A percentile compares a stretch with the other conserved stretches of the same genome.
These are phyloP conservation scores for Drosophila buzzatii DNA, from an alignment of 2,888 invertebrate species.

Conservation along the genomic window DNA sequence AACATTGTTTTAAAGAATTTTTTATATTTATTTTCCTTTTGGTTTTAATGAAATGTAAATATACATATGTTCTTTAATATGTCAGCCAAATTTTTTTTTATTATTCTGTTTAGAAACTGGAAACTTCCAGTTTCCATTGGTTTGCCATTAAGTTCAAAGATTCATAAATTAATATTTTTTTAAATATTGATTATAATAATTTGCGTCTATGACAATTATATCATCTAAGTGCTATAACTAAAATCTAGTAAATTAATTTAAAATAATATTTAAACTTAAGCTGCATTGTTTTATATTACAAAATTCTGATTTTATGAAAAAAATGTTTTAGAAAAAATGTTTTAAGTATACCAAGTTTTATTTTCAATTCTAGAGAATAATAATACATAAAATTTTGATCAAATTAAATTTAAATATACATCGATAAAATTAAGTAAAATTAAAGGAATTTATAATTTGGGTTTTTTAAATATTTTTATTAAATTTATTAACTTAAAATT, in stretches of 20 bases:
- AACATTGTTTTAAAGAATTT: too few relatives aligned
- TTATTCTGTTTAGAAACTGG: neutral
- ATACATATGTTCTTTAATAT: neutral
- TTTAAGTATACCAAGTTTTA: neutral
- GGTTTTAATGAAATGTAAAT: too few relatives aligned
- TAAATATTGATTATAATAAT: conserved; percentile 1
- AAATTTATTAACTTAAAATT: too few relatives aligned
- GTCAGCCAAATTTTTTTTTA: neutral
- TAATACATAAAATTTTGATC: too few relatives aligned
- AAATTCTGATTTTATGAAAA: neutral
- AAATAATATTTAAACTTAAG: neutral
- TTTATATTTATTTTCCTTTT: neutral
- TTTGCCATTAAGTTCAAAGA: neutral
- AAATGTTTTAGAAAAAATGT: neutral
- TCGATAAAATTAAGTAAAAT: too few relatives aligned
- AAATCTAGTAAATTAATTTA: neutral
- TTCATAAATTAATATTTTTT: neutral
- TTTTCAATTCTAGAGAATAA: too few relatives aligned
- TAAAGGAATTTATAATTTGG: too few relatives aligned
- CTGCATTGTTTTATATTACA: neutral
- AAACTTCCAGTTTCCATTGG: neutral
- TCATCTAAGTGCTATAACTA: neutral
- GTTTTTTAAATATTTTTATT: too few relatives aligned
- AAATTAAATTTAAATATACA: too few relatives aligned
- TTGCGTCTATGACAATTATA: conserved; percentile 1